A percentile compares a stretch with the other conserved stretches of the same genome.
phyloP scores from a whole-genome alignment of 2,113 vertebrate genomes.

The Gnathonemus longibarbis region DNA sequence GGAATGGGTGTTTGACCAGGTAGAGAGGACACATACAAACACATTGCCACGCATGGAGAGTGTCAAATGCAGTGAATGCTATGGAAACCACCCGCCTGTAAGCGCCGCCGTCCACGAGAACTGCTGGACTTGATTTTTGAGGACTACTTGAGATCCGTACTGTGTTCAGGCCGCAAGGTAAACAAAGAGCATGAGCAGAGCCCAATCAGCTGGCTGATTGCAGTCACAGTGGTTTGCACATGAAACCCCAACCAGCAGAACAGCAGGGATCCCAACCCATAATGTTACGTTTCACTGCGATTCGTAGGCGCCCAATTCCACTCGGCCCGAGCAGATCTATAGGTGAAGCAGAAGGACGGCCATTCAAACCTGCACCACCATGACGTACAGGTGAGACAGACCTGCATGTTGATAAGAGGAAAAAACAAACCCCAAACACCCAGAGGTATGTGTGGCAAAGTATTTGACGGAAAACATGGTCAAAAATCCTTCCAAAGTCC shows the following conservation, averaged over 20 bases:
- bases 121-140: not conserved
- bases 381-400: not conserved
- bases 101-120: not conserved
- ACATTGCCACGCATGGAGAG: slow-evolving; percentile 94
- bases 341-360: not conserved
- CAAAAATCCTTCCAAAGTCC: slow-evolving; percentile 99
- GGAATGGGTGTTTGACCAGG: slow-evolving; percentile 99
- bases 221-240: not conserved
- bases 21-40: slow-evolving; percentile 76
- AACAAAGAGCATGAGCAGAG: not conserved
- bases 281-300: not conserved
- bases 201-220: not conserved
- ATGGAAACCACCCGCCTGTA: not conserved
- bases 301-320: not conserved
- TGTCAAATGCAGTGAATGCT: slow-evolving; percentile 9
- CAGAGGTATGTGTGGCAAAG: slow-evolving; percentile 95
- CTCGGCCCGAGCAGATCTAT: not conserved
- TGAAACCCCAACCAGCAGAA: not conserved
- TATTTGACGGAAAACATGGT: slow-evolving; percentile 92
- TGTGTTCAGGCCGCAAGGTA: not conserved
- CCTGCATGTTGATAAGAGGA: not conserved
- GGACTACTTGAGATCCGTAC: not conserved
- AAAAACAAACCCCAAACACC: not conserved
- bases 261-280: not conserved
- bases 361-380: not conserved